Conservation (phyloP, 2,797 vertebrate genomes). For the Brachyrhaphis roseni region DNA sequence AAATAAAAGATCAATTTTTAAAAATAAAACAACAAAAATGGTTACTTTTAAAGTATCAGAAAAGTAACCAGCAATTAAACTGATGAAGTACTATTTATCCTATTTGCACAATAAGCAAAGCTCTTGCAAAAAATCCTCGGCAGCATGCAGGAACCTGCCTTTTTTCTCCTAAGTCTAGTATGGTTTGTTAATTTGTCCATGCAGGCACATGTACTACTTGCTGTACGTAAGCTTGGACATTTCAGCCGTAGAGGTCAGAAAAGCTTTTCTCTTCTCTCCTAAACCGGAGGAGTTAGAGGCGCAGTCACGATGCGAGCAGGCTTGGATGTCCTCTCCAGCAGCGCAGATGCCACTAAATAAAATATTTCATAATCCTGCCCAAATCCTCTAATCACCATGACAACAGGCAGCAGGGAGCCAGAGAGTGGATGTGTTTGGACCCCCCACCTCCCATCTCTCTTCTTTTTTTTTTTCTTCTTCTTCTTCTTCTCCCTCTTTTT, state of each 20-base stretch:
- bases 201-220: conserved; percentile 5
- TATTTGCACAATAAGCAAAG: not conserved
- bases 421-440: conserved; percentile 70
- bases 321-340: conserved; percentile 76
- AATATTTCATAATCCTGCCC: conserved; percentile 85
- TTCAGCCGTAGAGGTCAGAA: conserved; percentile 43
- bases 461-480: not conserved
- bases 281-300: conserved; percentile 46
- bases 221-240: conserved; percentile 32
- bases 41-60: not conserved
- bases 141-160: not conserved
- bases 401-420: conserved; percentile 82
- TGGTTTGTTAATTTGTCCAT: not conserved
- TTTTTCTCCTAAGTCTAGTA: not conserved
- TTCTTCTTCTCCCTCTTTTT: conserved; percentile 24
- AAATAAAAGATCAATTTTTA: not conserved
- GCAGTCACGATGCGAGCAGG: conserved; percentile 42
- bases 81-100: not conserved
- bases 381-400: conserved; percentile 84
- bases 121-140: not conserved
- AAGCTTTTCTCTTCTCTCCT: conserved; percentile 29
- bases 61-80: not conserved
- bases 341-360: conserved; percentile 83
- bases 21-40: not conserved
- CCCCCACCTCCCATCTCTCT: conserved; percentile 31